A percentile compares a stretch with the other conserved stretches of the same genome.
Evolutionary conservation across 1,140 invertebrate genomes (phyloP).

Genomic region (Drosophila ananassae): DNA sequence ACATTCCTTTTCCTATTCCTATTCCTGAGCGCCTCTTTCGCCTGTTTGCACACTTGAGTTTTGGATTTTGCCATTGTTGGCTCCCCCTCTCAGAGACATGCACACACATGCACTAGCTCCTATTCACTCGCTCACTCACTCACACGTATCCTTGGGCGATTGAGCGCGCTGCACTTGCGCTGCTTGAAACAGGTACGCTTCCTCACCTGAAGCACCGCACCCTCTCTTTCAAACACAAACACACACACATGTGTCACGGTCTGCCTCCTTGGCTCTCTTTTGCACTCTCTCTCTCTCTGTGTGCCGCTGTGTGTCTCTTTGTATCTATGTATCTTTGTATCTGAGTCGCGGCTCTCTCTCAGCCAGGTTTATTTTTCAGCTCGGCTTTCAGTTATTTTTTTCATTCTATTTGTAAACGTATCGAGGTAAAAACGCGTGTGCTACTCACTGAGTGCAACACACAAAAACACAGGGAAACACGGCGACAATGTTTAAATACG

Average conservation of each 20-base stretch:
- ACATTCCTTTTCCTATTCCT: constrained; percentile 30
- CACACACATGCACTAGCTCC: background rate
- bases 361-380: constrained; percentile 48
- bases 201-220: constrained; percentile 12
- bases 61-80: constrained; percentile 70
- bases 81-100: constrained; percentile 28
- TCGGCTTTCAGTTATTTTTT: constrained; percentile 65
- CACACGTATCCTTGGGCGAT: constrained; percentile 47
- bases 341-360: too few relatives aligned
- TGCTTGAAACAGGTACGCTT: constrained; percentile 65
- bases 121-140: constrained; percentile 15
- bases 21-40: constrained; percentile 39
- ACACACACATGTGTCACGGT: constrained; percentile 22
- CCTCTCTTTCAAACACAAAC: constrained; percentile 4
- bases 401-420: constrained; percentile 75
- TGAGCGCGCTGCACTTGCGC: constrained; percentile 77
- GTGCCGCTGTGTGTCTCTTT: constrained; percentile 14
- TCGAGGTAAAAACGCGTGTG: constrained; percentile 69
- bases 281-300: constrained; percentile 15
- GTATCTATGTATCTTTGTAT: background rate
- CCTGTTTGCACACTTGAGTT: constrained; percentile 54
- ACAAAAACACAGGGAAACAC: constrained; percentile 23
- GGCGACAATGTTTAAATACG: constrained; percentile 34
- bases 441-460: constrained; percentile 18
- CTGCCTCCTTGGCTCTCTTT: constrained; percentile 17